Evolutionary conservation across 2,888 invertebrate species (phyloP).

Genomic region (Oscheius sp.): DNA sequence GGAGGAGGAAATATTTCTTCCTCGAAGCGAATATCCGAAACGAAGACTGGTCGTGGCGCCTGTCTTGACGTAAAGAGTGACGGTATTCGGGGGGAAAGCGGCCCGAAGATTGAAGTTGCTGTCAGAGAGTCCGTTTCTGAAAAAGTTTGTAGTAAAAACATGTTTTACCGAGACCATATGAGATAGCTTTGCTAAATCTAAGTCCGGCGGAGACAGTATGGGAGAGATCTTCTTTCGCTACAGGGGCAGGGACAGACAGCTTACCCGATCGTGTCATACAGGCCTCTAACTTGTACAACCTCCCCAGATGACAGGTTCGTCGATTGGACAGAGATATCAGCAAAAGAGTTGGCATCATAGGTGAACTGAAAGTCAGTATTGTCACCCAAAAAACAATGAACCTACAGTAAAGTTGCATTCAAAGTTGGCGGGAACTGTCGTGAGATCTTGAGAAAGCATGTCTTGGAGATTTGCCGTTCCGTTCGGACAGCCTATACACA

Average conservation of each 20-base stretch:
- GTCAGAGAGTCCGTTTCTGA: background rate
- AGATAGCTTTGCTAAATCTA: too few species aligned
- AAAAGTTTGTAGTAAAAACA: background rate
- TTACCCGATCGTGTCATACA: background rate
- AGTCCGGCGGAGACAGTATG: too few species aligned
- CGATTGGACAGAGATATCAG: background rate
- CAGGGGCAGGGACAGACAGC: background rate
- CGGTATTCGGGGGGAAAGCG: background rate
- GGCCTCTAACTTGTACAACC: background rate
- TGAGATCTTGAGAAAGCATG: background rate
- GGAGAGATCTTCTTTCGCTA: too few species aligned
- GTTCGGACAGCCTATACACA: background rate
- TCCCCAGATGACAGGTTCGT: background rate
- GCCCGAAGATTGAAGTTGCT: background rate
- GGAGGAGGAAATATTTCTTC: background rate
- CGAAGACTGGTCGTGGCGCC: background rate
- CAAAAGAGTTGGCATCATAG: background rate
- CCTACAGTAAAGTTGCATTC: conserved; percentile 2
- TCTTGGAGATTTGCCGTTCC: background rate
- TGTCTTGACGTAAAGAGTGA: background rate
- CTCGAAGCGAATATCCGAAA: background rate
- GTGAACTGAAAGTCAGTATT: background rate
- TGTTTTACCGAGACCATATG: too few species aligned
- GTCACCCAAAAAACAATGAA: background rate
- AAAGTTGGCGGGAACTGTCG: background rate